Evolutionary conservation across 2,888 invertebrate species (phyloP).

Genomic region (Iselma pallidipennis): DNA sequence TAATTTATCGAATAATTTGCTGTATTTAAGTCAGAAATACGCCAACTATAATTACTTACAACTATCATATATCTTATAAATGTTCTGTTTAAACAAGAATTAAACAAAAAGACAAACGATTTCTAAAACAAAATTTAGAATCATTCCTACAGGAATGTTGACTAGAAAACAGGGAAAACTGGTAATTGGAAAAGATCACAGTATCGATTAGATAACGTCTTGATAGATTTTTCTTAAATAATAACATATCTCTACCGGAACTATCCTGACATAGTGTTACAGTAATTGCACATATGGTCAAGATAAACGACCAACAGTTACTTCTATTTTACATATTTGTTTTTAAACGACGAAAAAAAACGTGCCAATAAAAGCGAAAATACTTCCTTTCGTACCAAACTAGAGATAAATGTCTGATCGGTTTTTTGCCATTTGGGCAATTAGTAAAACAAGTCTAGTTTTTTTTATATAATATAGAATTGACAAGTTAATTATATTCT

Average conservation of each 20-base stretch:
- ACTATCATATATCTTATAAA: background rate
- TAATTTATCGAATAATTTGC: constrained; percentile 2
- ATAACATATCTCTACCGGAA: constrained; percentile 1
- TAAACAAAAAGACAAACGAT: background rate
- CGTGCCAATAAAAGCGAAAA: background rate
- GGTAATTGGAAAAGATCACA: too few species aligned
- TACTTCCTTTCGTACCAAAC: too few species aligned
- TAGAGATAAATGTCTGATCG: too few species aligned
- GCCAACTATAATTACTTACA: background rate
- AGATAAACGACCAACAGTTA: constrained; percentile 1
- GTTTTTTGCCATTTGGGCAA: too few species aligned
- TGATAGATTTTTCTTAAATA: background rate
- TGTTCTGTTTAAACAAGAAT: background rate
- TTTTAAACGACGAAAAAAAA: background rate
- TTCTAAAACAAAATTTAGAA: background rate
- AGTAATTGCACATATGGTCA: constrained; percentile 1
- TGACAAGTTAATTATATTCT: constrained; percentile 1
- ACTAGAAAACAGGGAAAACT: background rate
- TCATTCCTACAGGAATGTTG: background rate
- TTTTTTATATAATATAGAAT: background rate
- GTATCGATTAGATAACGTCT: too few species aligned
- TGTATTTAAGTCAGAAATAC: background rate
- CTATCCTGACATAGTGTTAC: background rate
- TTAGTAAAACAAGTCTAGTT: too few species aligned
- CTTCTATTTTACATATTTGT: background rate